Conservation (phyloP, 2,888 invertebrate genomes). For the Digitonthophagus gazella region DNA sequence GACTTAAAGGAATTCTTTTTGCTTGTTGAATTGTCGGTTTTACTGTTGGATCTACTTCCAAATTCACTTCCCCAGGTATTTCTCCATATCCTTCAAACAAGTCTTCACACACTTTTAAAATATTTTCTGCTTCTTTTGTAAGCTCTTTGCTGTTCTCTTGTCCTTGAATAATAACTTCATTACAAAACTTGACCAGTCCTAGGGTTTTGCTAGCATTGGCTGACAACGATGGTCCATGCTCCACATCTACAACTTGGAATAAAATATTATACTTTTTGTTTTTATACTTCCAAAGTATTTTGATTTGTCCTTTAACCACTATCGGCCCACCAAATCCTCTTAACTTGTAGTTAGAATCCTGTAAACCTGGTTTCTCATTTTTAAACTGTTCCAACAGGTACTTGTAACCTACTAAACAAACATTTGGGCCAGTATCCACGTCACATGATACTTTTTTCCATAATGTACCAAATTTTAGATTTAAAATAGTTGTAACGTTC, state of each 20-base stretch:
- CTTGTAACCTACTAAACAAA: constrained; percentile 8
- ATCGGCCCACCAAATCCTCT: background rate
- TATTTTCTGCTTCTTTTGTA: constrained; percentile 18
- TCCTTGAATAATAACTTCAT: background rate
- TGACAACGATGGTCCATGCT: background rate
- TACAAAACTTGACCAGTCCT: background rate
- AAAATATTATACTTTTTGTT: background rate
- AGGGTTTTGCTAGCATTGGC: background rate
- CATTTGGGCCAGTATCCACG: constrained; percentile 20
- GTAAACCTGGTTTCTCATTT: background rate
- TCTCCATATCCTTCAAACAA: constrained; percentile 23
- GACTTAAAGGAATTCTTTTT: constrained; percentile 18
- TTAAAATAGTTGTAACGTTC: background rate
- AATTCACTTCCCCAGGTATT: constrained; percentile 10
- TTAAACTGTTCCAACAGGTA: background rate
- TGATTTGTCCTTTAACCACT: background rate
- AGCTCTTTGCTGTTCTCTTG: background rate
- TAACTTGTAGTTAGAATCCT: background rate
- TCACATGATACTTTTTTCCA: background rate
- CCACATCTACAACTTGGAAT: background rate
- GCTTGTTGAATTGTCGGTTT: constrained; percentile 18
- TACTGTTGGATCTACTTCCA: constrained; percentile 17
- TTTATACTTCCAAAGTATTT: background rate
- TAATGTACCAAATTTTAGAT: background rate
- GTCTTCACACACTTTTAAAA: constrained; percentile 17